These are phyloP conservation scores for Rhorus exstirpatorius DNA, from an alignment of 2,888 invertebrate species.

Conservation along the genomic window DNA sequence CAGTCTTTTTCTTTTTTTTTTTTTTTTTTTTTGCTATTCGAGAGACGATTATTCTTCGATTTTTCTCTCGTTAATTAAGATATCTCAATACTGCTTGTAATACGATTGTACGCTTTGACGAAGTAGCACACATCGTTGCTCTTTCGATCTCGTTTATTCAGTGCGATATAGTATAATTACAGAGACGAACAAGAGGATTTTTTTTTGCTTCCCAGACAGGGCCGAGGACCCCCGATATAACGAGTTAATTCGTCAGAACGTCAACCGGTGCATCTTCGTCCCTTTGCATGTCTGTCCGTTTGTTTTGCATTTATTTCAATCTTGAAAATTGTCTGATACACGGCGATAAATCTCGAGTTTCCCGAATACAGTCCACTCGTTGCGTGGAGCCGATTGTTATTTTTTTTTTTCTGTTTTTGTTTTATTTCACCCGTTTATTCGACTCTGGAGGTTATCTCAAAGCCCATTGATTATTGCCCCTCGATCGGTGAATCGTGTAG, in stretches of 20 bases:
- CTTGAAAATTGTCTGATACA: too few relatives aligned
- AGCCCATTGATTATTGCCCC: constrained; percentile 50
- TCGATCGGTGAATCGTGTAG: constrained; percentile 30
- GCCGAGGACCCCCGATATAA: not conserved
- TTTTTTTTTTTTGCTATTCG: not conserved
- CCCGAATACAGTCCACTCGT: too few relatives aligned
- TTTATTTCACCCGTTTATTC: constrained; percentile 36
- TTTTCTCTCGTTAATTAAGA: constrained; percentile 78
- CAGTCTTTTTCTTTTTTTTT: constrained; percentile 54
- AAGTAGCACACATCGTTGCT: constrained; percentile 72
- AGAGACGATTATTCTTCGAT: constrained; percentile 28
- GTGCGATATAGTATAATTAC: constrained; percentile 72
- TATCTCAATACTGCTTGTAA: constrained; percentile 85
- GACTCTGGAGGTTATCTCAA: constrained; percentile 2
- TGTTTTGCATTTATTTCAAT: not conserved
- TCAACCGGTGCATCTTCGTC: too few relatives aligned
- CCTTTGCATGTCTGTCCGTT: not conserved
- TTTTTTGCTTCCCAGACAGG: not conserved
- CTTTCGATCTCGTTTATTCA: constrained; percentile 49
- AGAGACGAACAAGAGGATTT: constrained; percentile 2
- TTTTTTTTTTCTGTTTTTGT: constrained; percentile 22
- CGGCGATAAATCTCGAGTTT: too few relatives aligned
- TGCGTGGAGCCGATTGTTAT: not conserved
- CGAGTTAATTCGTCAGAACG: constrained; percentile 1
- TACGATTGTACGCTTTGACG: constrained; percentile 79